Percentiles rank a stretch among this genome's conserved stretches.
Evolutionary conservation across 2,797 vertebrate species (phyloP).

Genomic region (Esox lucius): DNA sequence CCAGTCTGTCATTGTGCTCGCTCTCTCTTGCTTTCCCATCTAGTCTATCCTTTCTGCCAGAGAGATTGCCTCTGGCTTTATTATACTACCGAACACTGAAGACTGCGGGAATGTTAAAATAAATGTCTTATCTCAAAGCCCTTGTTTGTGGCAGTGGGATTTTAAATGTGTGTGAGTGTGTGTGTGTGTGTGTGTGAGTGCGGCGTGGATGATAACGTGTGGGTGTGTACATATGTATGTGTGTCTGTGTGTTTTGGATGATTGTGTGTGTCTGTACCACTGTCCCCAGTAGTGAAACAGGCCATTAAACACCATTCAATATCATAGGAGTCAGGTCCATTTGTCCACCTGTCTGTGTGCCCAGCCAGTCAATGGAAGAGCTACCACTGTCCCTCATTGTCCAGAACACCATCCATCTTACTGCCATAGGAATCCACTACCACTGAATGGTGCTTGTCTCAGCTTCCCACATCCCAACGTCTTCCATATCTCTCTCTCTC

Average conservation of each 20-base stretch:
- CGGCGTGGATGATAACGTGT: neutral
- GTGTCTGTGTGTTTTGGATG: too few relatives aligned
- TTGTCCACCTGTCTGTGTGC: slow-evolving; percentile 50
- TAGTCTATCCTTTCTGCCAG: too few relatives aligned
- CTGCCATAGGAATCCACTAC: slow-evolving; percentile 35
- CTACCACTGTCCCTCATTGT: slow-evolving; percentile 35
- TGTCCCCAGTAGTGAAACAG: slow-evolving; percentile 35
- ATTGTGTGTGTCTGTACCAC: neutral
- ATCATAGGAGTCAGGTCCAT: slow-evolving; percentile 49
- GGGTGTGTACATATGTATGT: neutral
- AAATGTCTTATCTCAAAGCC: neutral
- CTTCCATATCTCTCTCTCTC: too few relatives aligned
- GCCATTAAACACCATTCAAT: slow-evolving; percentile 49
- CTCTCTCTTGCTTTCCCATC: too few relatives aligned
- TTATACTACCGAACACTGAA: too few relatives aligned
- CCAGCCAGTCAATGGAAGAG: slow-evolving; percentile 53
- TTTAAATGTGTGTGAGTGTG: neutral
- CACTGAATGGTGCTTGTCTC: neutral
- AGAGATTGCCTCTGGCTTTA: too few relatives aligned
- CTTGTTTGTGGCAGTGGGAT: neutral
- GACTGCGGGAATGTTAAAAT: too few relatives aligned
- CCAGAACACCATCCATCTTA: slow-evolving; percentile 54
- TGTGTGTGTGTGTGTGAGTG: neutral
- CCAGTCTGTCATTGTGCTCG: too few relatives aligned
- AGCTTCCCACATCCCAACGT: neutral